A percentile compares a stretch with the other conserved stretches of the same genome.
Conservation (phyloP, 2,113 vertebrate genomes). For the Numenius arquata region DNA sequence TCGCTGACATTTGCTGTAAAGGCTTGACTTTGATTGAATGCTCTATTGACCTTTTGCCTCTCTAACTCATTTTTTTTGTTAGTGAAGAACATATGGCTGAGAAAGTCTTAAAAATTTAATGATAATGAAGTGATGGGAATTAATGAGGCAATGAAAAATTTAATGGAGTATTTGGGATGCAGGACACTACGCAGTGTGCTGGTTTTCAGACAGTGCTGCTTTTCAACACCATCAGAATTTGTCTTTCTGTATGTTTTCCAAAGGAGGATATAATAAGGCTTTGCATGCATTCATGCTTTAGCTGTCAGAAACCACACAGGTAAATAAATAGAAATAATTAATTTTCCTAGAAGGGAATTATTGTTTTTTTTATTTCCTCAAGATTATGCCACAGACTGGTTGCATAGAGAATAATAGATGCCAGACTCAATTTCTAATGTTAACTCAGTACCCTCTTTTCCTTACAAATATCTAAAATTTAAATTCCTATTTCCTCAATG, state of each 20-base stretch:
- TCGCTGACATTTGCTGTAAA: background rate
- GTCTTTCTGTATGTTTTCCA: background rate
- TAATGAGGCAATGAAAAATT: background rate
- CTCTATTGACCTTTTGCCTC: background rate
- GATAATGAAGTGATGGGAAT: background rate
- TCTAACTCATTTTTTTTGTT: background rate
- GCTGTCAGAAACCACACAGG: background rate
- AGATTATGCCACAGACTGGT: background rate
- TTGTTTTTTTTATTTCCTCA: background rate
- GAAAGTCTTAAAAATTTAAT: background rate
- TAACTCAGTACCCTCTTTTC: background rate
- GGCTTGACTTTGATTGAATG: background rate
- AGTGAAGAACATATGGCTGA: background rate
- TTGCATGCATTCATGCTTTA: background rate
- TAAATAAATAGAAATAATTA: background rate
- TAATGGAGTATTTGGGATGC: background rate
- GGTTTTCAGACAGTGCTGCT: background rate
- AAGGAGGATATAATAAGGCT: background rate
- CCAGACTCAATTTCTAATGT: background rate
- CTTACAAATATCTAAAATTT: background rate
- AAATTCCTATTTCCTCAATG: background rate
- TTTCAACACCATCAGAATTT: background rate
- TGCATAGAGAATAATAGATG: background rate
- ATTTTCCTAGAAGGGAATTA: background rate
- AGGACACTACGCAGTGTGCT: background rate